Conservation (phyloP, 2,888 invertebrate genomes). For the Nomada fabriciana region DNA sequence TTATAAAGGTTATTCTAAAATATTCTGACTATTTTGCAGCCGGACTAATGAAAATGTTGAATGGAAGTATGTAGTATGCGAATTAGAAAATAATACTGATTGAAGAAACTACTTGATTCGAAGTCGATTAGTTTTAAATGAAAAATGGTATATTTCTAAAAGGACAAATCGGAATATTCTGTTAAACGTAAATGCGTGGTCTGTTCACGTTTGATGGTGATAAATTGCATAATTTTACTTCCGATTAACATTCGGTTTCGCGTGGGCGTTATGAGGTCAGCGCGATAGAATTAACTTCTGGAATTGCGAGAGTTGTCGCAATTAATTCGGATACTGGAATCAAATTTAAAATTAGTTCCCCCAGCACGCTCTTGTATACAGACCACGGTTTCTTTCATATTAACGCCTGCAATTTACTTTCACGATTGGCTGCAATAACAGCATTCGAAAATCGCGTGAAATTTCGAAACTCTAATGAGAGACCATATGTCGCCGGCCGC, state of each 20-base stretch:
- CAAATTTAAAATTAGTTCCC: conserved; percentile 51
- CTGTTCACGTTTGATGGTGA: background rate
- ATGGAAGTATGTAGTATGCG: too few species aligned
- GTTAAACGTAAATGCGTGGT: background rate
- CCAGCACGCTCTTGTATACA: conserved; percentile 35
- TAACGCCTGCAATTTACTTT: conserved; percentile 36
- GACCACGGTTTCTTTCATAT: conserved; percentile 33
- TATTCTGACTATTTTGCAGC: too few species aligned
- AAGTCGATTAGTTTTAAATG: too few species aligned
- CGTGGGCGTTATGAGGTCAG: conserved; percentile 9
- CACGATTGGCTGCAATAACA: conserved; percentile 5
- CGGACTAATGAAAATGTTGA: too few species aligned
- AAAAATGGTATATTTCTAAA: background rate
- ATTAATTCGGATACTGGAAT: conserved; percentile 35
- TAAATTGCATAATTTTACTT: conserved; percentile 2
- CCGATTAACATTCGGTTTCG: conserved; percentile 26
- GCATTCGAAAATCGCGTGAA: conserved; percentile 10
- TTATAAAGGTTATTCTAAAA: too few species aligned
- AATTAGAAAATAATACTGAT: too few species aligned
- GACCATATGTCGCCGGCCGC: background rate
- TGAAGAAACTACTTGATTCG: too few species aligned
- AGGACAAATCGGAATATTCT: background rate
- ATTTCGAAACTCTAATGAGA: background rate
- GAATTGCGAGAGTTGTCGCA: conserved; percentile 35
- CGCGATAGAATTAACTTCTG: conserved; percentile 31